phyloP scores from a whole-genome alignment of 2,797 vertebrate genomes.

The Amphiprion clarkii region DNA sequence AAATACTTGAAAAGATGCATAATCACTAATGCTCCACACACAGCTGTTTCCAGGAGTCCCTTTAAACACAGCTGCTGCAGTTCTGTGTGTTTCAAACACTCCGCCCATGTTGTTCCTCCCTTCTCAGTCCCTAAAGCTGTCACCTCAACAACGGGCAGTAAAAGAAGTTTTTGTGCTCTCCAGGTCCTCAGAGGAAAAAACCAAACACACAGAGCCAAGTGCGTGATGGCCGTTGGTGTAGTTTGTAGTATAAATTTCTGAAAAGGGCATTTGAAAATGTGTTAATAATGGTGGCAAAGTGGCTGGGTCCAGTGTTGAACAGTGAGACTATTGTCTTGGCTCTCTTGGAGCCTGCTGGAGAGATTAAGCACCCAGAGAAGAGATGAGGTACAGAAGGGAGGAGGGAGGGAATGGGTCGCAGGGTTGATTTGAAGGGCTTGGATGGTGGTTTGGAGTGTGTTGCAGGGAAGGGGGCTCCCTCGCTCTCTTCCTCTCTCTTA shows the following conservation, averaged over 20 bases:
- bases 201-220: constrained; percentile 62
- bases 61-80: constrained; percentile 84
- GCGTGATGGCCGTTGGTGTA: constrained; percentile 68
- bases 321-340: constrained; percentile 86
- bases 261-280: constrained; percentile 83
- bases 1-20: constrained; percentile 82
- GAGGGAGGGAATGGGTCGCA: constrained; percentile 67
- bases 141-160: constrained; percentile 81
- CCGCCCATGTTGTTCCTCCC: constrained; percentile 73
- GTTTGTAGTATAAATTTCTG: constrained; percentile 73
- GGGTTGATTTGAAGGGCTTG: constrained; percentile 78
- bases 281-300: constrained; percentile 85
- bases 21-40: constrained; percentile 70
- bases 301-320: constrained; percentile 78
- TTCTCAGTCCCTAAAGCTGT: constrained; percentile 81
- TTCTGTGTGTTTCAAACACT: constrained; percentile 73
- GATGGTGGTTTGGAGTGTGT: constrained; percentile 79
- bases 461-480: constrained; percentile 72
- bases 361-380: constrained; percentile 81
- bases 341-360: constrained; percentile 81
- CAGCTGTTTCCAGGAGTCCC: constrained; percentile 86
- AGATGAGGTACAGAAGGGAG: constrained; percentile 78
- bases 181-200: constrained; percentile 60
- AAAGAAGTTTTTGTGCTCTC: constrained; percentile 71
- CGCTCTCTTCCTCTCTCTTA: constrained; percentile 70